Evolutionary conservation across 1,140 invertebrate genomes (phyloP), one percentile per base, ranked within the genome.

Genomic region (Cydia amplana): DNA sequence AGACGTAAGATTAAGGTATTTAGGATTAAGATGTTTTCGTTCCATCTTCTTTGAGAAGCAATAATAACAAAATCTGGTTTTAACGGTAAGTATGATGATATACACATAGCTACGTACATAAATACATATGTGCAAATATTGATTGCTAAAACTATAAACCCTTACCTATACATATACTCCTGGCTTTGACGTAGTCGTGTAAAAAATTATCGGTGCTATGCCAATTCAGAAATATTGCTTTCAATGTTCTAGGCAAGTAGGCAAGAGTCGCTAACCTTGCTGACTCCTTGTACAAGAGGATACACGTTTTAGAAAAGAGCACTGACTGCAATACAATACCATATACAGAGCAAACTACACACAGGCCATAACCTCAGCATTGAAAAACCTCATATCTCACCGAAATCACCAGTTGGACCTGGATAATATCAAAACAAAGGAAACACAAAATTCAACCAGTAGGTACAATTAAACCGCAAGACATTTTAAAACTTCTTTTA

Each of bases 391-490:
- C 51, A 79, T 20, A 78, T 75, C 75, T 55, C 28, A 60, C 55
- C 20, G 9, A 60, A 60, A 60, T 60, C 55, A 60, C 55, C 55
- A 60, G 55, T 60, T 77, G 72, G 79, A 81, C 85, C 78, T 85
- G 81, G 65, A 82, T 78, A 76, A 80, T 82, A 72, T 79, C 79
- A 81, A 85, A 83, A 85, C 86, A 86, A 88, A 88, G 83, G 83
- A 85, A 82, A 82, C 75, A 75, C 76, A 73, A 73, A 14, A 67
- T 28, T 73, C 70, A 63, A 10, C n/a, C n/a, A n/a, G 76, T 79
- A 74, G 70, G 77, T 77, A 78, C 64, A 43, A 46, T 36, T 0
- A 55, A 76, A 12, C 25, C 18, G 43, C 63, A 23, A 72, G 14
- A 40, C 7, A 78, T 23, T 78, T 65, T 78, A 12, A 55, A 43